Base-by-base conservation (phyloP, 1,140 invertebrate genomes). In the Polypedilum pembai region DNA sequence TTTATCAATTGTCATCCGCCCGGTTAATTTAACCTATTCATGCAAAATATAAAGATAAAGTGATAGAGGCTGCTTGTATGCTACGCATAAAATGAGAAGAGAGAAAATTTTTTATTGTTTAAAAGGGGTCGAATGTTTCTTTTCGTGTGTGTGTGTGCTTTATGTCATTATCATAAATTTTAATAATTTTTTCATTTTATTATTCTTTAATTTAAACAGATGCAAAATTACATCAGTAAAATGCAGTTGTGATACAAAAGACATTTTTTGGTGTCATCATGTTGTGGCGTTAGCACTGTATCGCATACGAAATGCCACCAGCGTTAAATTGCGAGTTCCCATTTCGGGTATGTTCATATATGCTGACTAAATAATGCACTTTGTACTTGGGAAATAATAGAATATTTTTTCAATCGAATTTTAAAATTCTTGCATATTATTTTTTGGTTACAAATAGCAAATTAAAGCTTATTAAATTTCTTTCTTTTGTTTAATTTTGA, bases 241-340 rank as follows among this genome's bases (percentile, higher is more conserved):
- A 75, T 96, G 94, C 86, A 94, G 91, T 77, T 96, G 94, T 86
- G 91, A 92, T 78, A 90, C 90, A 75, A 88, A 87, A 76, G 91
- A 94, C 80, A 93, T 94, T 78, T 93, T 93, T 83, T 96, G 94
- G 94, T 96, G 94, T 85, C 90, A 93, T 79, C 94, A 96, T 82
- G 91, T 96, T 72, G 94, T 96, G 21, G 94, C 94, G 40, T 85
- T 96, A 73, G 92, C 93, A 75, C 84, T 96, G 41, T 93, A 93
- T 82, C 85, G 94, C 79, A 95, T 96, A 80, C 85, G 93, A 79
- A 92, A 95, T 85, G 88, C 92, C 69, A 87, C 91, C 77, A 87
- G 85, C 77, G 91, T 96, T 74, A 86, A 90, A 77, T 86, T 94
- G 41, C 84, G 93, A 76, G 92, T 94, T 79, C 93, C 94, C 79